Conservation (phyloP, 2,113 vertebrate genomes). For the Plectropomus leopardus region DNA sequence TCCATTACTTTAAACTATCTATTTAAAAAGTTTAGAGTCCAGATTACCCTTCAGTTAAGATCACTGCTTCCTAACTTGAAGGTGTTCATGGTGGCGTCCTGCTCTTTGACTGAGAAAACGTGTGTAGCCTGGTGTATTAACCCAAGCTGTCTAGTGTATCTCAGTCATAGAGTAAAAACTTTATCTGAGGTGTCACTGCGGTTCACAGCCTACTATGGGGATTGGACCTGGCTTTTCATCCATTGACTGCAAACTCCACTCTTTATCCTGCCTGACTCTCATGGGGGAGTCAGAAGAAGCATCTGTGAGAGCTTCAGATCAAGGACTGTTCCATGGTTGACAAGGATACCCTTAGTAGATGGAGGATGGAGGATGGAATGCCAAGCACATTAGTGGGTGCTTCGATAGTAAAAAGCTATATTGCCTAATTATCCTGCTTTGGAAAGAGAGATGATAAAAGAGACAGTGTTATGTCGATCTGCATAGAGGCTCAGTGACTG, state of each 20-base stretch:
- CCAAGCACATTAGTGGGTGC: neutral
- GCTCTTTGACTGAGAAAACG: neutral
- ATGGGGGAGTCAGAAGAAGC: constrained; percentile 1
- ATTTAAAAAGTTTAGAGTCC: no score
- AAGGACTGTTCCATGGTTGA: constrained; percentile 3
- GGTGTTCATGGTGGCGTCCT: neutral
- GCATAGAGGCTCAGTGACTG: neutral
- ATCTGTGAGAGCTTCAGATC: neutral
- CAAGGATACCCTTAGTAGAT: constrained; percentile 2
- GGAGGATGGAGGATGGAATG: neutral
- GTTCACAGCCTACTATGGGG: neutral
- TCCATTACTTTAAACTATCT: no score
- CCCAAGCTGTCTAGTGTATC: neutral
- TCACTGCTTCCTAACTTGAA: neutral
- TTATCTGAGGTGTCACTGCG: constrained; percentile 1
- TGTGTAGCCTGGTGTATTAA: neutral
- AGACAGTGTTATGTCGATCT: neutral
- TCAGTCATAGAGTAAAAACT: neutral
- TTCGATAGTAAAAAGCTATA: neutral
- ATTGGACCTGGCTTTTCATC: constrained; percentile 6
- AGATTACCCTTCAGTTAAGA: neutral
- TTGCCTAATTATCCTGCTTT: neutral
- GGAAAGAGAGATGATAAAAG: neutral
- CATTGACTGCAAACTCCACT: constrained; percentile 11
- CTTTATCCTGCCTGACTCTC: neutral